Evolutionary conservation across 2,797 vertebrate species (phyloP).

Genomic region (Channa striata): DNA sequence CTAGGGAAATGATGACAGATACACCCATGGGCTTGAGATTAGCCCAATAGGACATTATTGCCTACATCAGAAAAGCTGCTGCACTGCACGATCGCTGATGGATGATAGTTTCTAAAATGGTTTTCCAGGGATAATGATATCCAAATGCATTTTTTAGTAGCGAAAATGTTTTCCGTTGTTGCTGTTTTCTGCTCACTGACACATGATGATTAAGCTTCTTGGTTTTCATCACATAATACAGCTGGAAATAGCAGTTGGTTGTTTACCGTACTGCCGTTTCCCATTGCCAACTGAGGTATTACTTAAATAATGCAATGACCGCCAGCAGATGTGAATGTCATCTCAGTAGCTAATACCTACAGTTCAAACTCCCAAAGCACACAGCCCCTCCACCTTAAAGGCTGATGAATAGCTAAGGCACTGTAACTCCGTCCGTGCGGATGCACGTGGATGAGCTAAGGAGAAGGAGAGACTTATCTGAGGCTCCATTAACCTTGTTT

Average conservation of each 20-base stretch:
- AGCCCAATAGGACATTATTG: constrained; percentile 72
- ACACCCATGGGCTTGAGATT: constrained; percentile 64
- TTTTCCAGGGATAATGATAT: constrained; percentile 68
- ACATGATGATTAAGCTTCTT: constrained; percentile 65
- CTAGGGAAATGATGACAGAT: constrained; percentile 72
- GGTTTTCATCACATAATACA: constrained; percentile 56
- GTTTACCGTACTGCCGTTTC: constrained; percentile 68
- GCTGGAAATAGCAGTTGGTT: constrained; percentile 63
- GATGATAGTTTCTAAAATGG: constrained; percentile 69
- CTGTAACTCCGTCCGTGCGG: constrained; percentile 52
- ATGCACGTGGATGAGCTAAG: constrained; percentile 53
- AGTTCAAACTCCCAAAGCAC: constrained; percentile 56
- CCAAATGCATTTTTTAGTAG: constrained; percentile 70
- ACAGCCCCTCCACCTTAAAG: constrained; percentile 50
- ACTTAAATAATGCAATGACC: constrained; percentile 75
- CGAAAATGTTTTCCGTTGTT: constrained; percentile 58
- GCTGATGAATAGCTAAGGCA: constrained; percentile 64
- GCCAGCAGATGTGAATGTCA: constrained; percentile 73
- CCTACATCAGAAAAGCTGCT: constrained; percentile 66
- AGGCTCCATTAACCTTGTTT: constrained; percentile 86
- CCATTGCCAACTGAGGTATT: constrained; percentile 53
- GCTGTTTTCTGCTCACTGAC: constrained; percentile 58
- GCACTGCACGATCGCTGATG: constrained; percentile 67
- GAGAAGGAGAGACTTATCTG: constrained; percentile 69
- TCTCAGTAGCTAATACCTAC: constrained; percentile 61